Evolutionary conservation across 2,113 vertebrate genomes (phyloP), one percentile per base, ranked within the genome.

Genomic region (Bos javanicus): DNA sequence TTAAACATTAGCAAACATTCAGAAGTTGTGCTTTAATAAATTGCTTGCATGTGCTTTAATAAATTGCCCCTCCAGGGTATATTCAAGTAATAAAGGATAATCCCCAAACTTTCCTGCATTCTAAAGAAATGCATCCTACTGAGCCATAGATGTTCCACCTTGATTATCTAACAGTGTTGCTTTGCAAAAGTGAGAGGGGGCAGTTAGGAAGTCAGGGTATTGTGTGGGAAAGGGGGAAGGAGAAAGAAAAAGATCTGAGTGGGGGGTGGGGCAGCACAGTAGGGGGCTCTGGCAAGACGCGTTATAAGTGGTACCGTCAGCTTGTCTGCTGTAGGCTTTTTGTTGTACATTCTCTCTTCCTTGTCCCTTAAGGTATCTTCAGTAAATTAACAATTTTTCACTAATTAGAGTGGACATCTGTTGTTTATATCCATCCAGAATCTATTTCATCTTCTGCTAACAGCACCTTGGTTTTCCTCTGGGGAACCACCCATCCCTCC

Each of bases 401-500:
- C 90, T 81, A 90, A 93, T 97, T 54, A 85, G 28, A 93, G 39
- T 90, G 71, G 89, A 78, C 87, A 92, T 50, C 46, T 90, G 46
- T 88, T 95, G 78, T 94, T 97, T 85, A 71, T 57, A 46, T 52
- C 46, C 60, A 48, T 57, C 62, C 33, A 16, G 26, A 62, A 82
- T 54, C 84, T 71, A 87, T 76, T 97, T 92, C 64, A 26, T 86
- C 57, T 96, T 97, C 81, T 95, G 80, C 33, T 59, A 46, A 90
- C 2, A 64, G 23, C 62, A 91, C 54, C 84, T 97, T 95, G 17
- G n/a, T 89, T 96, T 96, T 94, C 82, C 52, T 97, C 56, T 71
- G n/a, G 7, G 43, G 67, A 60, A 2, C 5, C 6, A 87, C 36
- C 26, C 28, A 52, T 30, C 7, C 3, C 23, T 90, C 26, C 23